Percentiles rank a stretch among this genome's conserved stretches.
Evolutionary conservation across 2,797 vertebrate genomes (phyloP).

Genomic region (Hybognathus amarus): DNA sequence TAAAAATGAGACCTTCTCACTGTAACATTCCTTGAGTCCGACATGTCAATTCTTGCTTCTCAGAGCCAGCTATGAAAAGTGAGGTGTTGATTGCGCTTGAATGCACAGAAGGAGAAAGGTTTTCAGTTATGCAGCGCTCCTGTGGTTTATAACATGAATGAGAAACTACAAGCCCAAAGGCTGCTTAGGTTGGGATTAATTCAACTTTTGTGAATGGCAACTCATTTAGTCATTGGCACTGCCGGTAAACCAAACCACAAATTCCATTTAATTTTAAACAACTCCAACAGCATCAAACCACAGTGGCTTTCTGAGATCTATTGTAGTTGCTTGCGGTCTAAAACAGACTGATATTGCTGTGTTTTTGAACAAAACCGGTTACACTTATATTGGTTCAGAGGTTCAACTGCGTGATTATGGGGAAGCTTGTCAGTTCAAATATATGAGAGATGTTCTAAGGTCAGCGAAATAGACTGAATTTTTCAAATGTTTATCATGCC

Average conservation of each 20-base stretch:
- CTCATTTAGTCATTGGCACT: constrained; percentile 40
- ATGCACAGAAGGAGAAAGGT: neutral
- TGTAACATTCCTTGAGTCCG: neutral
- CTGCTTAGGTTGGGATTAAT: constrained; percentile 11
- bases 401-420: constrained; percentile 41
- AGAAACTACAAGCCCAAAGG: constrained; percentile 15
- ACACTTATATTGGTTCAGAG: constrained; percentile 36
- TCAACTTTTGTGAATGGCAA: constrained; percentile 33
- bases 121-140: neutral
- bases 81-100: constrained; percentile 4
- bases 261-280: constrained; percentile 41
- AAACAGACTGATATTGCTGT: constrained; percentile 53
- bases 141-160: constrained; percentile 32
- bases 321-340: constrained; percentile 41
- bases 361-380: constrained; percentile 61
- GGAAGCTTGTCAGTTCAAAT: constrained; percentile 17
- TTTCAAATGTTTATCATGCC: constrained; percentile 26
- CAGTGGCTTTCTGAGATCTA: constrained; percentile 37
- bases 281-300: constrained; percentile 32
- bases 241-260: constrained; percentile 54
- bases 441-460: neutral
- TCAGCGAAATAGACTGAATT: neutral
- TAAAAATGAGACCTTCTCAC: neutral
- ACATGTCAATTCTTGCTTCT: constrained; percentile 23
- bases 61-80: neutral